Evolutionary conservation across 2,113 vertebrate species (phyloP), one percentile per base, ranked within the genome.

Genomic region (Lagopus leucura): DNA sequence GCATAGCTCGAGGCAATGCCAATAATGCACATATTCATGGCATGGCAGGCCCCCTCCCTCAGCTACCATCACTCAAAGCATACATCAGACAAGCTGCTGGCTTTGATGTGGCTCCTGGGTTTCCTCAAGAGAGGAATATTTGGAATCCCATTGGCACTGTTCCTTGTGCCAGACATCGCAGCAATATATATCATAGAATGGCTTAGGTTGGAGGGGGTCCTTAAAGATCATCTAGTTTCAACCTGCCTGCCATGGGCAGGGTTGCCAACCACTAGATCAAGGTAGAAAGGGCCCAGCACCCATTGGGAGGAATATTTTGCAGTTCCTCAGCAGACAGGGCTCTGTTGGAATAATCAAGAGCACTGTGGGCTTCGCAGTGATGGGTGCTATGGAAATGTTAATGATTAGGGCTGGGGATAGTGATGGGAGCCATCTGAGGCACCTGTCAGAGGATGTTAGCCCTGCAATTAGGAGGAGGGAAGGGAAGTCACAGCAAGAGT

Each of bases 71-170:
- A 48, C 81, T 95, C 95, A 93, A 79, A 81, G 92, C 91, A 76
- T 91, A 93, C 95, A 96, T 95, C 91, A 94, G 76, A 92, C 88
- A 58, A 79, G 48, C 50, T 67, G 14, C 38, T 0, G 1, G 69
- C 96, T 96, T 96, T 96, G 96, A 94, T 96, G 96, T 96, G 96
- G 95, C 32, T 91, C 88, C 43, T 69, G 85, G 76, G 75, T 82
- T 60, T 94, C 85, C 94, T 95, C 91, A 57, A 75, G 92, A 93
- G 85, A 81, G 48, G 88, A 88, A 75, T 91, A 73, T 83, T 75
- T 81, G 73, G 69, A 97, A 71, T 57, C 65, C 50, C 8, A 0
- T 65, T 91, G 77, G 55, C 72, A 6, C 69, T 40, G 18, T n/a
- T 95, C 69, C 61, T 43, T 11, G 0, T 76, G 87, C 76, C 85